A percentile compares a stretch with the other conserved stretches of the same genome.
Evolutionary conservation across 1,140 invertebrate genomes (phyloP).

Genomic region (Lutraria rhynchaena): DNA sequence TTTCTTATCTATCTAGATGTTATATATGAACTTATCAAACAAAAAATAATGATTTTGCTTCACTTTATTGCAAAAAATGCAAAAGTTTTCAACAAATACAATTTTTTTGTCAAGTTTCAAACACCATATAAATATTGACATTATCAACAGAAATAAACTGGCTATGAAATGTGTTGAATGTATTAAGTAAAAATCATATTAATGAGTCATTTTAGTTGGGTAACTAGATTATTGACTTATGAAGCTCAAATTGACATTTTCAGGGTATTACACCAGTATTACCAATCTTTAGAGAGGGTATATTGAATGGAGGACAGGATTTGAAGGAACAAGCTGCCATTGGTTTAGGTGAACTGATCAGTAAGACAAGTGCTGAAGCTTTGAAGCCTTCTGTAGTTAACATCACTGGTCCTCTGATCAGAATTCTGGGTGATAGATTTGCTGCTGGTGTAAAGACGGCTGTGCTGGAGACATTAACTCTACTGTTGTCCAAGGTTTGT

Average conservation of each 20-base stretch:
- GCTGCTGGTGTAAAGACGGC: conserved; percentile 96
- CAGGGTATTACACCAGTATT: conserved; percentile 95
- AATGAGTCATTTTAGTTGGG: too few relatives aligned
- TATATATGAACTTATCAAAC: too few relatives aligned
- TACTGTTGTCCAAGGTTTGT: conserved; percentile 88
- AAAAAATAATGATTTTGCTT: too few relatives aligned
- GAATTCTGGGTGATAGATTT: conserved; percentile 98
- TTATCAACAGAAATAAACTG: too few relatives aligned
- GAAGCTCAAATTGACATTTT: too few relatives aligned
- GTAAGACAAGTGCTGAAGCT: conserved; percentile 88
- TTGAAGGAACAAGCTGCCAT: conserved; percentile 97
- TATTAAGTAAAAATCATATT: too few relatives aligned
- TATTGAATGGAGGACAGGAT: conserved; percentile 96
- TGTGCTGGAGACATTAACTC: conserved; percentile 95
- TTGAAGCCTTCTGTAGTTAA: conserved; percentile 97
- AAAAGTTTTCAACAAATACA: too few relatives aligned
- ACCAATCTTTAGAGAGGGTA: conserved; percentile 97
- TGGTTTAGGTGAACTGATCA: conserved; percentile 96
- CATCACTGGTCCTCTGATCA: conserved; percentile 98
- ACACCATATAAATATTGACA: conserved; percentile 3
- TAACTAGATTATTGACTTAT: too few relatives aligned
- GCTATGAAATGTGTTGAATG: too few relatives aligned
- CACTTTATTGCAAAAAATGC: too few relatives aligned
- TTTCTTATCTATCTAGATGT: too few relatives aligned
- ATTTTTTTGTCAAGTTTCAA: too few relatives aligned